Conservation (phyloP, 2,797 vertebrate species). For the Diplodus sargus region DNA sequence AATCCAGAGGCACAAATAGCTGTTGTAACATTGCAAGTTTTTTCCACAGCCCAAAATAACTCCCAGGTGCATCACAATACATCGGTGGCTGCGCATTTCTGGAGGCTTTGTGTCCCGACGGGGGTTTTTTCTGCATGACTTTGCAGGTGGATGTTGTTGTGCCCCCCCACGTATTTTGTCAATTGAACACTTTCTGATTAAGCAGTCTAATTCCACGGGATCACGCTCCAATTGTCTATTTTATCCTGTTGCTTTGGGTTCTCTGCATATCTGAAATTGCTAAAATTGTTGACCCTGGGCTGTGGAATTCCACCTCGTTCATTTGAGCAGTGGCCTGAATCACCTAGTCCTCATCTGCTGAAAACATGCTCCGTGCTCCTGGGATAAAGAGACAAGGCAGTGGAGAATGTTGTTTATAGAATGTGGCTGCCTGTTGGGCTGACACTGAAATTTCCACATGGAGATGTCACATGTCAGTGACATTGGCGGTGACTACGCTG, state of each 20-base stretch:
- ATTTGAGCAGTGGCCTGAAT: constrained; percentile 58
- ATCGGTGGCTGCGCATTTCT: constrained; percentile 59
- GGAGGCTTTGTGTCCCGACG: constrained; percentile 68
- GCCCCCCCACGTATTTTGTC: constrained; percentile 70
- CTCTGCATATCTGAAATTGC: constrained; percentile 84
- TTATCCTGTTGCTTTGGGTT: constrained; percentile 79
- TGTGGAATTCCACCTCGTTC: constrained; percentile 73
- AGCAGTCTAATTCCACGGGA: constrained; percentile 80
- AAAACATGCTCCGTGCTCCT: constrained; percentile 66
- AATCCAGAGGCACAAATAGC: constrained; percentile 14
- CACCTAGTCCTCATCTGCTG: constrained; percentile 63
- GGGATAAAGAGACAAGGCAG: constrained; percentile 69
- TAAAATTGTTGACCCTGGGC: constrained; percentile 82
- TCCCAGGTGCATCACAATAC: constrained; percentile 69
- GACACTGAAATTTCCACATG: constrained; percentile 71
- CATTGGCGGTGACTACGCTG: neutral
- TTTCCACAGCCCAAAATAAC: constrained; percentile 72
- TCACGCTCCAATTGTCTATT: constrained; percentile 81
- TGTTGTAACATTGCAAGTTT: constrained; percentile 41
- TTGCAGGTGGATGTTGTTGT: constrained; percentile 79
- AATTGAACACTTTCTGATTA: constrained; percentile 81
- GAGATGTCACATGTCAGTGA: constrained; percentile 35
- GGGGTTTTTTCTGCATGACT: constrained; percentile 80
- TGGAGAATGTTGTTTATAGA: constrained; percentile 80
- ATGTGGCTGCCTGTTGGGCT: constrained; percentile 55